Evolutionary conservation across 2,888 invertebrate species (phyloP).

Genomic region (Thera obeliscata): DNA sequence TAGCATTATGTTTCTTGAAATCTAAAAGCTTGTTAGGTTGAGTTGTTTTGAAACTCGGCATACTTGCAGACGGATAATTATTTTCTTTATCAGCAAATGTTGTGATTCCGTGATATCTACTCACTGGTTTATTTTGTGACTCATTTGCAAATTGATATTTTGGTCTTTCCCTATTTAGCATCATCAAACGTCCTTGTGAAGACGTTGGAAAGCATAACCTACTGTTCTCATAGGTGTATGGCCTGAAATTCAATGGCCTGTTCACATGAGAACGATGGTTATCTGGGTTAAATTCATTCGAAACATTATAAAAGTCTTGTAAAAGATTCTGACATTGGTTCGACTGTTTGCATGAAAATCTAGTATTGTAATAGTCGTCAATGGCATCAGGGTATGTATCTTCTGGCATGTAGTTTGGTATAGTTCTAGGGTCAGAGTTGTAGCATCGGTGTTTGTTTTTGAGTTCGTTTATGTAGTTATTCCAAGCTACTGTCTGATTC

Average conservation of each 20-base stretch:
- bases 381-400: slow-evolving; percentile 43
- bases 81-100: slow-evolving; percentile 42
- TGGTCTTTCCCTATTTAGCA: slow-evolving; percentile 48
- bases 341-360: slow-evolving; percentile 43
- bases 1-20: slow-evolving; percentile 4
- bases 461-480: slow-evolving; percentile 66
- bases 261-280: slow-evolving; percentile 16
- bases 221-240: slow-evolving; percentile 40
- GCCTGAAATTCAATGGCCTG: slow-evolving; percentile 7
- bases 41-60: slow-evolving; percentile 1
- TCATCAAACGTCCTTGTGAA: slow-evolving; percentile 53
- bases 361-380: slow-evolving; percentile 49
- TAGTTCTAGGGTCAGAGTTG: slow-evolving; percentile 6
- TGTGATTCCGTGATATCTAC: slow-evolving; percentile 35
- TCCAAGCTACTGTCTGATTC: slow-evolving; percentile 62
- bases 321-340: slow-evolving; percentile 49
- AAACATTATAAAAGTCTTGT: slow-evolving; percentile 47
- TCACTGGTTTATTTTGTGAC: slow-evolving; percentile 14
- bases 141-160: slow-evolving; percentile 21
- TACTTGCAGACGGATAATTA: neutral
- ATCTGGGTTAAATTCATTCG: slow-evolving; percentile 19
- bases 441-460: slow-evolving; percentile 55
- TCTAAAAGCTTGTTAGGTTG: slow-evolving; percentile 2
- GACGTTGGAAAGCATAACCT: slow-evolving; percentile 56
- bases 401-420: slow-evolving; percentile 13